Base-by-base conservation (phyloP, 1,140 invertebrate genomes). In the Rhyacophila brunnea region DNA sequence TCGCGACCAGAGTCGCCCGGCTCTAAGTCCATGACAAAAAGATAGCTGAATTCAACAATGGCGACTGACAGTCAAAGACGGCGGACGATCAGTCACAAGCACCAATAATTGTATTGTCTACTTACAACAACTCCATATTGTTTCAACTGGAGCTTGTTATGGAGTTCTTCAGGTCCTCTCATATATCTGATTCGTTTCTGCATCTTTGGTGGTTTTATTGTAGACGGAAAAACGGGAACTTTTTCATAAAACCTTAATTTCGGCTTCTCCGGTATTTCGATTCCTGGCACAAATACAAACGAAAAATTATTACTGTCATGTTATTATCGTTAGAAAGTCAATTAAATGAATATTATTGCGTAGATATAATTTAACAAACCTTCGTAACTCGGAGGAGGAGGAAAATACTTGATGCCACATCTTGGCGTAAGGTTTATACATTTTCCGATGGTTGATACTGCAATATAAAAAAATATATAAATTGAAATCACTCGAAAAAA, bases 91-190 rank as follows among this genome's bases (percentile, higher is more conserved):
- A n/a, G 34, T n/a, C 6, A 35, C n/a, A 35, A 7, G 6, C 6
- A 35, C n/a, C 6, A 7, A 7, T 6, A n/a, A 7, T 35, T 6
- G 34, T 35, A 35, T 7, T 6, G n/a, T n/a, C n/a, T 62, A 79
- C 80, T 80, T 83, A 93, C 91, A 71, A 93, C 80, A 63, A 99
- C 89, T 20, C 92, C 96, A 84, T 86, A 98, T 66, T 98, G 94
- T 66, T 90, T 88, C 67, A 96, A 88, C 47, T 92, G 79, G 2
- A 99, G 77, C 43, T 82, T 82, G 70, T 92, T 97, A 65, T 96
- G 92, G 43, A 93, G 67, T 15, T 70, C 35, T 78, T 99, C 96
- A 6, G 92, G 93, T 1, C 96, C 96, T 70, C 93, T 82, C 87
- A 97, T 95, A 19, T 88, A 85, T 19, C 81, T 80, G 0, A 95